A percentile compares a stretch with the other conserved stretches of the same genome.
Conservation (phyloP, 2,113 vertebrate genomes). For the Tetrao urogallus region DNA sequence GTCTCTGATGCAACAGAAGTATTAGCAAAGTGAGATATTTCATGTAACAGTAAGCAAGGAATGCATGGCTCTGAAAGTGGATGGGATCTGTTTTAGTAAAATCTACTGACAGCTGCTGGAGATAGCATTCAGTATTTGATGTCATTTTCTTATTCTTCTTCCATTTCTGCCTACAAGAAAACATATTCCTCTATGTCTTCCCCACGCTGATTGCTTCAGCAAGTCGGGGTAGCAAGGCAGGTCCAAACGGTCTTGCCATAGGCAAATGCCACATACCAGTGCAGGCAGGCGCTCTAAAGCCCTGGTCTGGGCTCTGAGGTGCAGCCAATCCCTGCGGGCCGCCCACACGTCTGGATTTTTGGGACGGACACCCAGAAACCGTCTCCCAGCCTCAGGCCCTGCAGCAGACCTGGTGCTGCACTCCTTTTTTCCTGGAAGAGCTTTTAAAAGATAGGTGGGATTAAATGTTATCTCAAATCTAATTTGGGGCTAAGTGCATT, state of each 20-base stretch:
- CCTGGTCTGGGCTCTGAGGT: not conserved
- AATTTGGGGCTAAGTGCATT: slow-evolving; percentile 24
- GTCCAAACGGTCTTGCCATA: not conserved
- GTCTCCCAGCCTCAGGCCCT: not conserved
- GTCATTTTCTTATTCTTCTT: not conserved
- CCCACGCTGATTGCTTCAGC: rapidly evolving
- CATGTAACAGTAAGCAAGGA: not conserved
- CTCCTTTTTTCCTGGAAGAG: not conserved
- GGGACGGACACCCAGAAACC: not conserved
- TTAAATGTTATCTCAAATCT: slow-evolving; percentile 17
- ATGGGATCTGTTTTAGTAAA: not conserved
- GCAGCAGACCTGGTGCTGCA: not conserved
- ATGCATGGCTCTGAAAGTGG: not conserved
- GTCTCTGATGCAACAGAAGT: not conserved
- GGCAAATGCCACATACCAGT: rapidly evolving
- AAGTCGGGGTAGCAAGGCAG: not conserved
- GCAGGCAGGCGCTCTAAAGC: not conserved
- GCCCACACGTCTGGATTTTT: not conserved
- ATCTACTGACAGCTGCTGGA: not conserved
- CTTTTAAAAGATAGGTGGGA: not conserved
- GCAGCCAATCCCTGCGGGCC: rapidly evolving
- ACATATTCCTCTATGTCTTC: not conserved
- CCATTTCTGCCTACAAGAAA: not conserved
- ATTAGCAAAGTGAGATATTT: not conserved
- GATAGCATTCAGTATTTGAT: not conserved